Evolutionary conservation across 2,113 vertebrate genomes (phyloP), one percentile per base, ranked within the genome.

Genomic region (Scalopus aquaticus): DNA sequence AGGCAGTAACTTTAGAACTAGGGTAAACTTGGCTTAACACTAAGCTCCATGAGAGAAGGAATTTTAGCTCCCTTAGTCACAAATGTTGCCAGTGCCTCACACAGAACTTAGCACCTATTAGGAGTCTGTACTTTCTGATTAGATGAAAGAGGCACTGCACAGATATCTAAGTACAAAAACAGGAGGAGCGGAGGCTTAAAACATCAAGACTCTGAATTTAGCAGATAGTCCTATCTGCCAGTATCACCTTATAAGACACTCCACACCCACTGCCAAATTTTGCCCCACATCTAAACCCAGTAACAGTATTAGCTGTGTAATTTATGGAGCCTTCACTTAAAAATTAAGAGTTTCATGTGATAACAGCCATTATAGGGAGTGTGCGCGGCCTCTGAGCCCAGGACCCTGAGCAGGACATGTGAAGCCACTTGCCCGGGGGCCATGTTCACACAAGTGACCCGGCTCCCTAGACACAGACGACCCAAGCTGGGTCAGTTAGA

Each of bases 281-380:
- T 37, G 4, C 13, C 20, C 49, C 16, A 56, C 1, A 69, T 28
- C 49, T 67, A 44, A 26, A 19, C 22, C 28, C 72, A 93, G 12
- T 5, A 74, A 44, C 19, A 51, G 17, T 54, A 51, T 11, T 26
- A 78, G 79, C 39, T 65, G 46, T 39, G 51, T 73, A 42, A 82
- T 74, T 65, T 65, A 37, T 1, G 2, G 16, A 5, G 0, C 6
- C 6, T 11, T 77, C 73, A 32, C 46, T 77, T 19, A 17, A 94
- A 95, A 92, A 78, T 16, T 51, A 70, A 78, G 46, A 65, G 58
- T 70, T 94, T 76, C 69, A 28, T 65, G 60, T n/a, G n/a, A n/a
- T n/a, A n/a, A 56, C 6, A 49, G 24, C n/a, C n/a, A n/a, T n/a
- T n/a, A n/a, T n/a, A n/a, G n/a, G n/a, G n/a, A n/a, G n/a, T n/a